phyloP scores from a whole-genome alignment of 2,797 vertebrate species.

The Saxicola maurus region DNA sequence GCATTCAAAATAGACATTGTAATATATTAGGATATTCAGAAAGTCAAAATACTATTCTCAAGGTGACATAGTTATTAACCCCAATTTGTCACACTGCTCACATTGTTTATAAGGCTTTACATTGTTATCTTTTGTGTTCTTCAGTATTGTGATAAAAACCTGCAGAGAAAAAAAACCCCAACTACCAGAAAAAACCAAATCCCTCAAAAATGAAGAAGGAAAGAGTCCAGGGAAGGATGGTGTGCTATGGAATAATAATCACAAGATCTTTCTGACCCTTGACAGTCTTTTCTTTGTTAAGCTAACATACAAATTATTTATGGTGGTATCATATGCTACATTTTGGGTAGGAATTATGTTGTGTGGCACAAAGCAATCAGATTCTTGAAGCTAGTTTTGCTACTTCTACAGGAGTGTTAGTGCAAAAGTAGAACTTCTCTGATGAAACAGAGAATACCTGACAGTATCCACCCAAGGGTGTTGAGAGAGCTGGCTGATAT shows the following conservation, averaged over 20 bases:
- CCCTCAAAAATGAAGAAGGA: rapidly evolving
- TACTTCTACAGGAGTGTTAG: neutral
- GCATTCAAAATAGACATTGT: neutral
- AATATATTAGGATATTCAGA: neutral
- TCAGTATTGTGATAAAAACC: neutral
- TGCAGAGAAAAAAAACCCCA: rapidly evolving
- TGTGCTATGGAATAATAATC: neutral
- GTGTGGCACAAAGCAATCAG: neutral
- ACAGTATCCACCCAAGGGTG: neutral
- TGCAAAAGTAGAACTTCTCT: neutral
- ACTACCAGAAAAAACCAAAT: rapidly evolving
- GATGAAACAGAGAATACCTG: neutral
- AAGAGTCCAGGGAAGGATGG: neutral
- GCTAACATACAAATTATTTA: neutral
- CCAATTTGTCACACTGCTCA: neutral
- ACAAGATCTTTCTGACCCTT: neutral
- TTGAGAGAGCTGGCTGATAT: neutral
- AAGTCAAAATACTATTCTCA: neutral
- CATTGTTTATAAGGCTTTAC: neutral
- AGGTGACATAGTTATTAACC: neutral
- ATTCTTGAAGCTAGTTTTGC: neutral
- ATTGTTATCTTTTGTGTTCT: neutral
- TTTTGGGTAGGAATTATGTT: neutral
- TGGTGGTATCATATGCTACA: rapidly evolving
- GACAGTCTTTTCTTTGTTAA: neutral